Conservation (phyloP, 2,888 invertebrate genomes). For the Melanargia galathea region DNA sequence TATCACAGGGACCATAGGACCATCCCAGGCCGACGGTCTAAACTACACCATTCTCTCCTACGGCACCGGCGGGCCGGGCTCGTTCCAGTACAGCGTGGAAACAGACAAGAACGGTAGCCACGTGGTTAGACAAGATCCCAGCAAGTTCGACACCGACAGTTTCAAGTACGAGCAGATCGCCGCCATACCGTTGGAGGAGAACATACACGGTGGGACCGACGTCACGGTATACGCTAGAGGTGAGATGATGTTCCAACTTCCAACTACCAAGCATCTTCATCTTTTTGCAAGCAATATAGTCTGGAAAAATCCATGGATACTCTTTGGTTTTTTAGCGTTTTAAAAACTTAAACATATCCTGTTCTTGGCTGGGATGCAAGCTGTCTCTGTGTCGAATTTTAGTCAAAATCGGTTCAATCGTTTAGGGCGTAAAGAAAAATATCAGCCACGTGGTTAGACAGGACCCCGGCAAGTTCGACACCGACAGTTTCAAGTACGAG, state of each 20-base stretch:
- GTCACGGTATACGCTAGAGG: slow-evolving; percentile 92
- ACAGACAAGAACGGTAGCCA: slow-evolving; percentile 50
- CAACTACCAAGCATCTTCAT: neutral
- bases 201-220: slow-evolving; percentile 92
- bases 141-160: slow-evolving; percentile 80
- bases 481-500: slow-evolving; percentile 85
- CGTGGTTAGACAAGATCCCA: slow-evolving; percentile 83
- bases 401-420: too few species aligned
- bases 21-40: slow-evolving; percentile 83
- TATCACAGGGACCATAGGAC: slow-evolving; percentile 82
- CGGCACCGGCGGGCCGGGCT: slow-evolving; percentile 87
- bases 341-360: too few species aligned
- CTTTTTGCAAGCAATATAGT: neutral
- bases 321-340: too few species aligned
- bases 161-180: slow-evolving; percentile 89
- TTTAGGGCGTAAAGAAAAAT: too few species aligned
- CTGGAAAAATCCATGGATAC: too few species aligned
- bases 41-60: slow-evolving; percentile 91
- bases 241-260: slow-evolving; percentile 40
- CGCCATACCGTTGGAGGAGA: slow-evolving; percentile 86
- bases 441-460: slow-evolving; percentile 70
- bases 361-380: too few species aligned
- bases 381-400: too few species aligned
- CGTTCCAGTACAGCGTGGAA: slow-evolving; percentile 79
- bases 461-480: slow-evolving; percentile 84